These are phyloP conservation scores for Tragelaphus oryx DNA, from an alignment of 2,797 vertebrate genomes.

Conservation along the genomic window DNA sequence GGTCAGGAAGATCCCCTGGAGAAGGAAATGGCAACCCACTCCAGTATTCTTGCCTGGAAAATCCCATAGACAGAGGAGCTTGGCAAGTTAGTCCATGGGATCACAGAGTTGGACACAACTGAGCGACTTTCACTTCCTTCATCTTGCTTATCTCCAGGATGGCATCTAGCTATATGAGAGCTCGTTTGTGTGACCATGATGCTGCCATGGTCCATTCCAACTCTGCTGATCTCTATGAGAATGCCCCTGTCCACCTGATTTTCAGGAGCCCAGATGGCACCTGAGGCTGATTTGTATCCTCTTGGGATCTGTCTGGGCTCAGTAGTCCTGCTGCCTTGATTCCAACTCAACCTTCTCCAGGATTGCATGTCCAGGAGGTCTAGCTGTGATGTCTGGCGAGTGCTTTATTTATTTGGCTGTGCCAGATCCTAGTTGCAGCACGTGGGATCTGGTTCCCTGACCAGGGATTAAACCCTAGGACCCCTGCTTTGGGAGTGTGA, in stretches of 20 bases:
- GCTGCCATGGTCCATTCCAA: rapidly evolving
- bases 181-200: not conserved
- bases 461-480: not conserved
- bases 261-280: not conserved
- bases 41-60: not conserved
- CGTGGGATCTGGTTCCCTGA: not conserved
- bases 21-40: not conserved
- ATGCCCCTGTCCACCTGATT: too few species aligned
- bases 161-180: not conserved
- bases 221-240: too few species aligned
- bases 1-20: not conserved
- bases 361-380: not conserved
- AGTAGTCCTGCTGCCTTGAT: not conserved
- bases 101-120: not conserved
- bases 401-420: not conserved
- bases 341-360: not conserved
- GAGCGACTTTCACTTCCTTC: not conserved
- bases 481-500: not conserved
- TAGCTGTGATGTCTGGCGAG: not conserved
- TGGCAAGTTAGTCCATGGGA: not conserved
- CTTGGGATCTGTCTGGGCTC: not conserved
- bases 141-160: not conserved
- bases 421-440: not conserved
- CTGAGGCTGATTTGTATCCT: not conserved
- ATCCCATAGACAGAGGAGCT: not conserved